phyloP scores from a whole-genome alignment of 2,888 invertebrate genomes.

The Malacosoma neustria region DNA sequence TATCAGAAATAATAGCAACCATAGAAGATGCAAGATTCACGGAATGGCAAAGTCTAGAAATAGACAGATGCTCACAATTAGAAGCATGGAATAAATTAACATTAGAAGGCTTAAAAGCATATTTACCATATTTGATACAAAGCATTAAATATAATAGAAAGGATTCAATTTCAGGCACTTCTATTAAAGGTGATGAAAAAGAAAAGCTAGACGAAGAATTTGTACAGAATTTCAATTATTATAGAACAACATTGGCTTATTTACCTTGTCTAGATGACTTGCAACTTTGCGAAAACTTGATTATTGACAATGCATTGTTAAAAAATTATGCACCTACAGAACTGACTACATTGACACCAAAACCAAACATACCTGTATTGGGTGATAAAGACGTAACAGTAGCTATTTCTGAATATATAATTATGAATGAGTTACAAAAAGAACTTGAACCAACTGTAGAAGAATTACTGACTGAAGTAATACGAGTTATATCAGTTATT shows the following conservation, averaged over 20 bases:
- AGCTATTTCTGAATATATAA: slow-evolving; percentile 45
- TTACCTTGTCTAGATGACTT: slow-evolving; percentile 43
- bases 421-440: slow-evolving; percentile 48
- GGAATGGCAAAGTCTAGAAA: slow-evolving; percentile 51
- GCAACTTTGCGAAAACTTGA: slow-evolving; percentile 26
- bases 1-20: slow-evolving; percentile 52
- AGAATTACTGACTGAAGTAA: slow-evolving; percentile 55
- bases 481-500: slow-evolving; percentile 36
- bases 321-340: slow-evolving; percentile 47
- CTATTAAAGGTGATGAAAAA: slow-evolving; percentile 1
- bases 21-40: slow-evolving; percentile 45
- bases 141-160: slow-evolving; percentile 12
- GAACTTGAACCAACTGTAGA: slow-evolving; percentile 50
- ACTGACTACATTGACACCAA: slow-evolving; percentile 25
- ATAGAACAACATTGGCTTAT: slow-evolving; percentile 22
- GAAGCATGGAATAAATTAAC: slow-evolving; percentile 43
- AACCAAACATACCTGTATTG: slow-evolving; percentile 48
- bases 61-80: slow-evolving; percentile 37
- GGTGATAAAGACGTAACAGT: slow-evolving; percentile 60
- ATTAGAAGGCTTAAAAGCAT: slow-evolving; percentile 23
- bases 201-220: slow-evolving; percentile 9
- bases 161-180: slow-evolving; percentile 1
- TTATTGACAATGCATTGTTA: slow-evolving; percentile 24
- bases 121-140: slow-evolving; percentile 27
- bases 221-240: slow-evolving; percentile 17